phyloP scores from a whole-genome alignment of 2,797 vertebrate genomes.

The Taeniopygia guttata region DNA sequence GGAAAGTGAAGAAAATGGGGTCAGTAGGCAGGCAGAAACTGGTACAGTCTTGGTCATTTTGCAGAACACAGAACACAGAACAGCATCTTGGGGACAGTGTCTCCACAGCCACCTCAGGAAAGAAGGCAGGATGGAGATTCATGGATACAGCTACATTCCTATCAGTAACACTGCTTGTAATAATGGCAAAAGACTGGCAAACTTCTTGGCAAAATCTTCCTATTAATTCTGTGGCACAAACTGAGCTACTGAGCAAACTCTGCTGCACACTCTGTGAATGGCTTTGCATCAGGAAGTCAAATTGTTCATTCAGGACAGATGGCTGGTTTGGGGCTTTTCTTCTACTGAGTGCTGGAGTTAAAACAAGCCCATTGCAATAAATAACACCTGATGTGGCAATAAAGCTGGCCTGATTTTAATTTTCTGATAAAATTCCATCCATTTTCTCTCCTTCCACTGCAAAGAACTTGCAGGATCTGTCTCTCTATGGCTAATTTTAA shows the following conservation, averaged over 20 bases:
- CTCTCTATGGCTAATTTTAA: background rate
- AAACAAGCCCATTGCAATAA: background rate
- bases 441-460: background rate
- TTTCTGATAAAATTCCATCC: background rate
- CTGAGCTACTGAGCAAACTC: background rate
- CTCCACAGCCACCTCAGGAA: background rate
- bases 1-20: background rate
- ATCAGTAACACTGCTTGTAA: background rate
- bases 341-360: background rate
- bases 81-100: background rate
- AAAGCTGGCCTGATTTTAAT: background rate
- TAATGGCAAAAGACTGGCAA: background rate
- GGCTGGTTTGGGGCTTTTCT: background rate
- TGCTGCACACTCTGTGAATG: background rate
- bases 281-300: background rate
- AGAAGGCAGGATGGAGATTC: background rate
- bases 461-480: background rate
- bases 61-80: background rate
- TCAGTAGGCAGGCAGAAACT: background rate
- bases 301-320: background rate
- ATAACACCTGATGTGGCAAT: background rate
- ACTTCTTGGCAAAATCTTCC: background rate
- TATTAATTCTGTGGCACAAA: background rate
- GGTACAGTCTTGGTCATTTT: background rate
- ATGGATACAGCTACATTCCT: background rate